Evolutionary conservation across 2,113 vertebrate genomes (phyloP).

Genomic region (Odocoileus hemionus): DNA sequence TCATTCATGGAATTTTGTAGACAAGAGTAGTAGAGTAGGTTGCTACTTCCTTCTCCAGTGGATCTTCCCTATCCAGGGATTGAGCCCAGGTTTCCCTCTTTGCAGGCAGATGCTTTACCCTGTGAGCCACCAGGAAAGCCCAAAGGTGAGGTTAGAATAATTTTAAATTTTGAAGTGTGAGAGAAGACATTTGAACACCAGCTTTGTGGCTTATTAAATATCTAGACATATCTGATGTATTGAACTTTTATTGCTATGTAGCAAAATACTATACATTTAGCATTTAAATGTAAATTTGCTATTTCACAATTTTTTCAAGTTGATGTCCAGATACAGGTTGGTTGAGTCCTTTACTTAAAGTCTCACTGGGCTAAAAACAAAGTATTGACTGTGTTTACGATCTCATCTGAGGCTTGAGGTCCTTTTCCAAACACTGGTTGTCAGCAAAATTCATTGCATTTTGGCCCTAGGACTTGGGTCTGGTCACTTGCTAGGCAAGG

Average conservation of each 20-base stretch:
- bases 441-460: not conserved
- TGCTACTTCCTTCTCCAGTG: not conserved
- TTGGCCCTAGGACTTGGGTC: not conserved
- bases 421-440: not conserved
- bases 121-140: not conserved
- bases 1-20: not conserved
- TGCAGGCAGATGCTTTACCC: accelerated
- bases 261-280: not conserved
- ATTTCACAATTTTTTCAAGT: not conserved
- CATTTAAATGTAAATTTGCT: not conserved
- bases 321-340: accelerated
- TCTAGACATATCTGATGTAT: not conserved
- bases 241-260: not conserved
- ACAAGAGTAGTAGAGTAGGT: not conserved
- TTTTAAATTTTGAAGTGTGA: not conserved
- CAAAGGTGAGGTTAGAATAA: not conserved
- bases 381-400: not conserved
- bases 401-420: not conserved
- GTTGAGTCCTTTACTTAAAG: not conserved
- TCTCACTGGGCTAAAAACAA: not conserved
- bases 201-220: not conserved
- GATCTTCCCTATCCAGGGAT: not conserved
- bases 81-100: accelerated
- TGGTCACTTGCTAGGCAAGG: not conserved
- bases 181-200: not conserved